phyloP scores from a whole-genome alignment of 2,113 vertebrate species.

The Globicephala melas region DNA sequence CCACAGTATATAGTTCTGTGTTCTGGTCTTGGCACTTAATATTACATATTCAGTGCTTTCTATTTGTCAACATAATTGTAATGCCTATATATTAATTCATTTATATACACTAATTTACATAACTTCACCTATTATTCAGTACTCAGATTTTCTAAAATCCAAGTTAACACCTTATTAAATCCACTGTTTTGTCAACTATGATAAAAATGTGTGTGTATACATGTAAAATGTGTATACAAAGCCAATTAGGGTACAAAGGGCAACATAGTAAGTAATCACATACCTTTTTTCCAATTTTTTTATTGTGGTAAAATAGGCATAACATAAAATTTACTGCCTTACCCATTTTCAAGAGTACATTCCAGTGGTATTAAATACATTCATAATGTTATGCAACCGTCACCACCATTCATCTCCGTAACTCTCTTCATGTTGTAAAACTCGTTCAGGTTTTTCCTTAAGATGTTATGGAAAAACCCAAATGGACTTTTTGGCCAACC shows the following conservation, averaged over 20 bases:
- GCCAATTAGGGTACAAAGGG: neutral
- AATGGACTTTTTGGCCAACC: too few relatives aligned
- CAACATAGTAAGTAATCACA: neutral
- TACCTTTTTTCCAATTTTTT: neutral
- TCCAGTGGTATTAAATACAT: neutral
- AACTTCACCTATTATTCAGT: neutral
- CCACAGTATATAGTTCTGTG: neutral
- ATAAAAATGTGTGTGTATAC: neutral
- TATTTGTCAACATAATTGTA: neutral
- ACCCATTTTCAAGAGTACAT: neutral
- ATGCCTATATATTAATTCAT: neutral
- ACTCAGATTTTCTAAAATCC: neutral
- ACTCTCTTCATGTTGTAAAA: neutral
- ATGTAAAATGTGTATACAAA: neutral
- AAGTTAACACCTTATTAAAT: neutral
- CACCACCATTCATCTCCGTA: neutral
- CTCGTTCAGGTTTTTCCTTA: too few relatives aligned
- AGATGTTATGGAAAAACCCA: too few relatives aligned
- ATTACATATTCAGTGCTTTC: neutral
- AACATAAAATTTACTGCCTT: neutral
- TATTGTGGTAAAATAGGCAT: neutral
- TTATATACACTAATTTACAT: neutral
- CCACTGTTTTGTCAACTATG: neutral
- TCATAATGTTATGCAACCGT: neutral
- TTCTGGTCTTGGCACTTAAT: neutral